phyloP scores from a whole-genome alignment of 35 echinoderm and acorn worm species.

The Eucidaris tribuloides region DNA sequence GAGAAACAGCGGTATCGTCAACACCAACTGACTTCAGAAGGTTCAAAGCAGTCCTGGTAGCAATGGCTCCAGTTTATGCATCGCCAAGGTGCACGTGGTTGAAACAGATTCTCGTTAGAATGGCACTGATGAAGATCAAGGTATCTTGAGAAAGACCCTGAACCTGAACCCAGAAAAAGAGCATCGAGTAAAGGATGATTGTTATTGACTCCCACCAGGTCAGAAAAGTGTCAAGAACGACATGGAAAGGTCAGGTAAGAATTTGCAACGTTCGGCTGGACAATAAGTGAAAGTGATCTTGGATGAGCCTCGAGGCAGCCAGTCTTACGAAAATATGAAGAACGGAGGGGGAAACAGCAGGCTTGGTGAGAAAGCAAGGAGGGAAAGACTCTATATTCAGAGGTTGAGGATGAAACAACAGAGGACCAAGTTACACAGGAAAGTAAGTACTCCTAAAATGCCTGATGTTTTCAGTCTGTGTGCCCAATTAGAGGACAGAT shows the following conservation, averaged over 20 bases:
- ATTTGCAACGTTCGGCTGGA: not conserved
- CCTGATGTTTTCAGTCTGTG: not conserved
- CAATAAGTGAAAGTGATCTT: not conserved
- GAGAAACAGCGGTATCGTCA: not conserved
- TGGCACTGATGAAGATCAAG: constrained; percentile 3
- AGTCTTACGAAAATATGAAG: not conserved
- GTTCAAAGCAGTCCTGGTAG: no score
- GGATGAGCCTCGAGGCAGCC: constrained; percentile 4
- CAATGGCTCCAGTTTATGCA: not conserved
- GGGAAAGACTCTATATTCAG: constrained; percentile 5
- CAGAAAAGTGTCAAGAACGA: not conserved
- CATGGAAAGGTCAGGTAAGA: constrained; percentile 10
- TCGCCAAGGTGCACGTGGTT: not conserved
- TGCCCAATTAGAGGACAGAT: not conserved
- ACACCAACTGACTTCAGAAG: no score
- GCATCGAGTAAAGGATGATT: constrained; percentile 5
- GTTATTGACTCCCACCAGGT: not conserved
- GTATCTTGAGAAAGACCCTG: not conserved
- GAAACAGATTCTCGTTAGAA: not conserved
- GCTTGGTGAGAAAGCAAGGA: not conserved
- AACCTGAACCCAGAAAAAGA: not conserved
- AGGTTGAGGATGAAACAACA: constrained; percentile 12
- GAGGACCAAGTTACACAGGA: not conserved
- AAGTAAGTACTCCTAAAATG: not conserved
- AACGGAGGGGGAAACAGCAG: not conserved